Conservation (phyloP, 2,113 vertebrate genomes). For the Plestiodon gilberti region DNA sequence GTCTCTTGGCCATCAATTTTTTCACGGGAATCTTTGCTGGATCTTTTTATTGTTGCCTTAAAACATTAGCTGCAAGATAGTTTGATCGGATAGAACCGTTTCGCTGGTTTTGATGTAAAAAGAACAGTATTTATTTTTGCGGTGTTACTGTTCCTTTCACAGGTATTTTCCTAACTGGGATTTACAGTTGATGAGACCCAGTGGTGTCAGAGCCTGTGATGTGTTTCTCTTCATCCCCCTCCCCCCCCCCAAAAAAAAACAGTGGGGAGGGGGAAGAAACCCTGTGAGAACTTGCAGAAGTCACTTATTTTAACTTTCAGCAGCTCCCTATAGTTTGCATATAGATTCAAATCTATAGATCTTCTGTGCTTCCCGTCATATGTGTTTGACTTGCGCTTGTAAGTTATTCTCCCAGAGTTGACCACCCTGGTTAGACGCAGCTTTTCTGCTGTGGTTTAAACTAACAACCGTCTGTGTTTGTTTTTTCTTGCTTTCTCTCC, state of each 20-base stretch:
- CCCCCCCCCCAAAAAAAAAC: not conserved
- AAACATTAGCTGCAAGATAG: not conserved
- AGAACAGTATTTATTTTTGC: constrained; percentile 33
- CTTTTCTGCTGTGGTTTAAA: not conserved
- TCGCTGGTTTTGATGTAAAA: constrained; percentile 54
- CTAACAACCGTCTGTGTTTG: constrained; percentile 26
- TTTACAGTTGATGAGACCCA: constrained; percentile 61
- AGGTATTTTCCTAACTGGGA: constrained; percentile 58
- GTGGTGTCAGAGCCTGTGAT: constrained; percentile 58
- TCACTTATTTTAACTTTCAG: constrained; percentile 35
- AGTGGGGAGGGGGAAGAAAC: not conserved
- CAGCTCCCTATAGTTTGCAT: constrained; percentile 43
- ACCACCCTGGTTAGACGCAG: constrained; percentile 23
- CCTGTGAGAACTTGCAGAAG: constrained; percentile 61
- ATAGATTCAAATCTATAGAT: not conserved
- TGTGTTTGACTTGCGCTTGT: not conserved
- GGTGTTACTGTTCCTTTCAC: constrained; percentile 47
- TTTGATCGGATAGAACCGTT: not conserved
- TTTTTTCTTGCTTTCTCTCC: constrained; percentile 21
- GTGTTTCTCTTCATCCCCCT: constrained; percentile 61
- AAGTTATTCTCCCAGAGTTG: constrained; percentile 36
- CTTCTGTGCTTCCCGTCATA: too few species aligned
- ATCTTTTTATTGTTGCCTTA: constrained; percentile 7
- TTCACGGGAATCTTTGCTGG: not conserved
- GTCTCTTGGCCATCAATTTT: not conserved